Evolutionary conservation across 2,797 vertebrate genomes (phyloP).

Genomic region (Platyrinchus mystaceus): DNA sequence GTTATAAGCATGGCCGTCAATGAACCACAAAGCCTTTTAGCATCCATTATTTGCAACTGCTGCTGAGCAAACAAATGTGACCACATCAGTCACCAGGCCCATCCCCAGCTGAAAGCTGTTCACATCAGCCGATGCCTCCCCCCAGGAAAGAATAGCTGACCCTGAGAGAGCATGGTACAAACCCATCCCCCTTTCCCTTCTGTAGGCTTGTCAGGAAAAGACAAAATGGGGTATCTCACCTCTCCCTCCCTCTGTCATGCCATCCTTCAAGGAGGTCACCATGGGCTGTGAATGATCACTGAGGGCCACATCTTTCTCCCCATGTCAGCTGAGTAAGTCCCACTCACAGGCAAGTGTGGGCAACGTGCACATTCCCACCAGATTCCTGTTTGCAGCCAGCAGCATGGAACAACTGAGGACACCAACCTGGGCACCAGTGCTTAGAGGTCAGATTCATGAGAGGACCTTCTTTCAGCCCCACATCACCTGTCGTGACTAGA

Average conservation of each 20-base stretch:
- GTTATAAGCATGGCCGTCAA: slow-evolving; percentile 71
- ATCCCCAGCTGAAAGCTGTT: slow-evolving; percentile 56
- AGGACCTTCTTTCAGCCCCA: not conserved
- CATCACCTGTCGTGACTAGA: not conserved
- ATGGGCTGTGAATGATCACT: not conserved
- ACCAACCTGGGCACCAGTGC: accelerated
- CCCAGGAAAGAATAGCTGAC: slow-evolving; percentile 34
- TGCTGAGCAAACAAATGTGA: slow-evolving; percentile 77
- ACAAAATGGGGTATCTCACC: not conserved
- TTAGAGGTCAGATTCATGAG: not conserved
- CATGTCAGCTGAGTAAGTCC: not conserved
- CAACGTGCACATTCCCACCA: not conserved
- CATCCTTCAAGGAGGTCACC: not conserved
- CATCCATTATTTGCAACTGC: slow-evolving; percentile 76
- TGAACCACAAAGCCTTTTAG: slow-evolving; percentile 84
- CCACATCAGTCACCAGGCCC: slow-evolving; percentile 60
- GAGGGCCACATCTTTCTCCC: not conserved
- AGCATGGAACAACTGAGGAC: not conserved
- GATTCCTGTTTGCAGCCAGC: not conserved
- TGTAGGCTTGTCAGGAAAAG: not conserved
- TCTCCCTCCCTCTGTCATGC: not conserved
- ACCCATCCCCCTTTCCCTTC: slow-evolving; percentile 10
- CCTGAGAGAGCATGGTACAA: not conserved
- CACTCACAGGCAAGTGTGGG: accelerated
- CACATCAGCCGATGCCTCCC: slow-evolving; percentile 17